phyloP scores from a whole-genome alignment of 2,113 vertebrate species.

The Propithecus coquereli region DNA sequence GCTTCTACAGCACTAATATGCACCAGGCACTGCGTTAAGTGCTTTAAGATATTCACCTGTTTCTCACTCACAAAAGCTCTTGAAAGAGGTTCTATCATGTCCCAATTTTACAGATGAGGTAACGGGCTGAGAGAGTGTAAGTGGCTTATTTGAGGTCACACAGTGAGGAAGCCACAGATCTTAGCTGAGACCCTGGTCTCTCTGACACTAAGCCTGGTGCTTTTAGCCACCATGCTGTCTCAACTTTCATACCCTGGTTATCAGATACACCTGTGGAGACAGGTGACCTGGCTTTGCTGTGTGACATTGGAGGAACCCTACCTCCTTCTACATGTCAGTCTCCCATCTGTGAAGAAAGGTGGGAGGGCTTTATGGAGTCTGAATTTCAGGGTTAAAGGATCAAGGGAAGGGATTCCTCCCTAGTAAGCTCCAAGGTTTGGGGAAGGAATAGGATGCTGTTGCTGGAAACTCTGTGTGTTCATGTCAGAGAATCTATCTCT shows the following conservation, averaged over 20 bases:
- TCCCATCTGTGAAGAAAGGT: too few relatives aligned
- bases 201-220: neutral
- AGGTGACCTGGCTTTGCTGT: too few relatives aligned
- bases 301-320: too few relatives aligned
- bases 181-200: neutral
- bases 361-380: neutral
- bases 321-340: too few relatives aligned
- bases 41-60: neutral
- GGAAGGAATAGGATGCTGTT: neutral
- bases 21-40: neutral
- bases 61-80: neutral
- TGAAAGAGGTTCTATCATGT: neutral
- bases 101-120: neutral
- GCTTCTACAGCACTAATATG: accelerated
- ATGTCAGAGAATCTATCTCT: neutral
- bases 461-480: neutral
- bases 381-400: neutral
- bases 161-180: accelerated
- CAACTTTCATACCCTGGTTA: neutral
- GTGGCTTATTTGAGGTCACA: too few relatives aligned
- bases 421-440: too few relatives aligned
- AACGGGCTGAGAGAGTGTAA: neutral
- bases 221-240: neutral
- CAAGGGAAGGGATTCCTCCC: neutral
- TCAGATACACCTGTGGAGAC: neutral